Base-by-base conservation (phyloP, 2,113 vertebrate genomes). In the Regulus satrapa region DNA sequence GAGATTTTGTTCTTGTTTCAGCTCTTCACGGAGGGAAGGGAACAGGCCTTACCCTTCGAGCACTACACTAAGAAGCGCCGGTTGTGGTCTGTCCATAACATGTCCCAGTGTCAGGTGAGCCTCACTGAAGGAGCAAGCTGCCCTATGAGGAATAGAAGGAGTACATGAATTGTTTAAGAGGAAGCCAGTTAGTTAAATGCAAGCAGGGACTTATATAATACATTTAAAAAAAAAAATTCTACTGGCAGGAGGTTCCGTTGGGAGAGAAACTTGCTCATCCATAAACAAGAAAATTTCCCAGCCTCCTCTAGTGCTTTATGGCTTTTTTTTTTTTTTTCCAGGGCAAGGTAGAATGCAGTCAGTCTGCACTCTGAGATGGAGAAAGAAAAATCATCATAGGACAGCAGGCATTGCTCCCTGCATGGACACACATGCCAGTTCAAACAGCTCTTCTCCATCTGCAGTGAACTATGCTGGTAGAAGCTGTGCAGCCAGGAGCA, bases 261-360 rank as follows among this genome's bases (percentile, higher is more conserved):
- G 95, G 97, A 97, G 67, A 92, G 75, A 84, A 93, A 96, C 61
- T 94, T 94, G 86, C 84, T 96, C 95, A 97, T 92, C 95, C 94
- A 96, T 96, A 96, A 96, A 96, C 77, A 85, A 66, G 78, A 64
- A 93, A 86, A 95, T 90, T 90, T 96, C 93, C 95, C 83, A 6
- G 81, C 89, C 51, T 95, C 92, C 94, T 95, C 91, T 89, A 84
- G 55, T 84, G 66, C 94, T 93, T 74, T 76, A 43, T 52, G 62
- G 18, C 79, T 82, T 34, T 45, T 64, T 63, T 73, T 81, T 85
- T 78, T 73, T 92, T 88, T 85, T 87, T 16, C 14, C 88, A 95
- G 94, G 67, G 64, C 86, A 93, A 97, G 86, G 89, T 94, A 77
- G 67, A 84, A 58, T 49, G 12, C 10, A 13, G 64, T 69, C 49